A percentile compares a stretch with the other conserved stretches of the same genome.
phyloP scores from a whole-genome alignment of 2,113 vertebrate species.

The Proterorhinus semilunaris region DNA sequence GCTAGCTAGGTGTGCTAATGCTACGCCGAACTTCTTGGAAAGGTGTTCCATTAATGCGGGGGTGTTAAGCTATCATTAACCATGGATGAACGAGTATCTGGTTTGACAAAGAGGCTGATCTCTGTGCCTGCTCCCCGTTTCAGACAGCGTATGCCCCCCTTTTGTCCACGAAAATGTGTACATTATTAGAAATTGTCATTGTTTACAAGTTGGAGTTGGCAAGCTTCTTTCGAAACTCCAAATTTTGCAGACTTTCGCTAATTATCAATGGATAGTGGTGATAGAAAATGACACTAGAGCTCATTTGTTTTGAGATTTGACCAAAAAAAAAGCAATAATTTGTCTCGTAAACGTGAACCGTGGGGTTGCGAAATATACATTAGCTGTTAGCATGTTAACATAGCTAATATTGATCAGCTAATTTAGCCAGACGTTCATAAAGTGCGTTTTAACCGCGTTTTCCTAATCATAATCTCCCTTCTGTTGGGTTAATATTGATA shows the following conservation, averaged over 20 bases:
- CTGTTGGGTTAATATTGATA: too few species aligned
- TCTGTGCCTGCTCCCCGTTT: neutral
- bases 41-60: constrained; percentile 33
- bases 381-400: neutral
- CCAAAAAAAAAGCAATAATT: too few species aligned
- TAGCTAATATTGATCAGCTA: neutral
- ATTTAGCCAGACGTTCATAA: neutral
- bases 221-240: neutral
- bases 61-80: constrained; percentile 39
- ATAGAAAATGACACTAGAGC: too few species aligned
- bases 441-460: neutral
- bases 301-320: too few species aligned
- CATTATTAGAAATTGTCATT: too few species aligned
- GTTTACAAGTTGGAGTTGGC: neutral
- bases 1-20: constrained; percentile 9
- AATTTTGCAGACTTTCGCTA: neutral
- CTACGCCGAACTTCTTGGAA: constrained; percentile 40
- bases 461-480: too few species aligned
- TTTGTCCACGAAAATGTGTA: accelerated
- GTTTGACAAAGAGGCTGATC: constrained; percentile 34
- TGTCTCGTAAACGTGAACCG: neutral
- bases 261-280: too few species aligned
- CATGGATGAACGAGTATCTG: constrained; percentile 39
- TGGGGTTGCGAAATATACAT: constrained; percentile 15
- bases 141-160: neutral